Base-by-base conservation (phyloP, 2,888 invertebrate species). In the Macaria liturata region DNA sequence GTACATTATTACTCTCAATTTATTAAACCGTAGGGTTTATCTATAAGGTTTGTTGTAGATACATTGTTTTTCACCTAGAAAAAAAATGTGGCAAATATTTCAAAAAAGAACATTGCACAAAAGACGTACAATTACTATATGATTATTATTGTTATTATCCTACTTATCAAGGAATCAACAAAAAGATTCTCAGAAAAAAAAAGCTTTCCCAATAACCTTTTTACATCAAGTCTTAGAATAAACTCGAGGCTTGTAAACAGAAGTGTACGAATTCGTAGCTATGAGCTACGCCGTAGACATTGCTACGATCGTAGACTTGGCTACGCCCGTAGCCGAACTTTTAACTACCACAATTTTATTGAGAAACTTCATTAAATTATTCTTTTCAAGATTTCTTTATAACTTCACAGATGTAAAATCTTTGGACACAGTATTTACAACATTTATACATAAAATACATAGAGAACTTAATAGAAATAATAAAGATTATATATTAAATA, bases 401-500 rank as follows among this genome's bases (percentile, higher is more conserved):
- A 49, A 46, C 32, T 46, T 42, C 20, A 57, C 52, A 58, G 42
- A 42, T 46, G 34, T 53, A 49, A 46, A 32, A 54, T 44, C 34
- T 59, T 59, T 49, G 48, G 40, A 52, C 43, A 52, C 54, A 50
- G 32, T 61, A 61, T 61, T 57, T 61, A 61, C 60, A 61, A 53
- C 46, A 45, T 53, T 49, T 46, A 20, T 31, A 43, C n/a, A 47
- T 42, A 3, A 48, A 59, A 54, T 59, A 52, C 53, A 49, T 49
- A 48, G 32, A 46, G 32, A 54, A 43, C 57, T 52, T 54, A 62
- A 64, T 64, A 58, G 4, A 42, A n/a, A 42, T 8, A 8, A 42
- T n/a, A 42, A 8, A 8, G 6, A 42, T 8, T 5, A 42, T 42
- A n/a, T 5, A 8, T 20, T 67, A 65, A 66, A 60, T 64, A 57